Base-by-base conservation (phyloP, 2,888 invertebrate genomes). In the Protodeltote pygarga region DNA sequence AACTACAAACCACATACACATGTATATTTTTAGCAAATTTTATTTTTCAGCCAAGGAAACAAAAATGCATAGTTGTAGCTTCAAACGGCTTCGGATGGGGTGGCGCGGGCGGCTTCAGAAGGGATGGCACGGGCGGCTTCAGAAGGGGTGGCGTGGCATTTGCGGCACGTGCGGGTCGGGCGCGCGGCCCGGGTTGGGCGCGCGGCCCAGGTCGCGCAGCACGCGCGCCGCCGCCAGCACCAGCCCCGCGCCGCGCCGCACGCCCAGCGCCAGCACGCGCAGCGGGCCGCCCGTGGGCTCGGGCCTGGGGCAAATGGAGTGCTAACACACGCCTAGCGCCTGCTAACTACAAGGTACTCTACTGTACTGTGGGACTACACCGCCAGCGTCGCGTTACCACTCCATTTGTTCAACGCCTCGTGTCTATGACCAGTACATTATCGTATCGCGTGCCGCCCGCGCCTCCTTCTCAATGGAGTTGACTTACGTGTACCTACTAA, bases 41-140 rank as follows among this genome's bases (percentile, higher is more conserved):
- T 75, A 75, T 63, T 71, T 16, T 23, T 20, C 34, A 58, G 60
- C 28, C 53, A 69, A 67, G 65, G 65, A 63, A 71, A 65, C 44
- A 65, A 55, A 53, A 61, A 50, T 34, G 49, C 9, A 24, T 17
- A 0, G 9, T n/a, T 1, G 4, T 21, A 5, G 5, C 6, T 5
- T n/a, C n/a, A n/a, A n/a, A 15, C 2, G 14, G 2, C 4, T 6
- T 58, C 29, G 63, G 34, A 38, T 63, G 27, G 58, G 45, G 14
- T 33, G 65, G 5, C n/a, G 15, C 14, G n/a, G n/a, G 17, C 2
- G 14, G 2, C 4, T 6, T 58, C 29, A 58, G 34, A 38, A 58
- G 27, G 58, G 45, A 11, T 33, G 65, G 5, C n/a, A 14, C 14
- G 40, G 23, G 15, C 14, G 40, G 23, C 2, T 13, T 2, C n/a